Evolutionary conservation across 2,888 invertebrate species (phyloP).

Genomic region (Eristalis pertinax): DNA sequence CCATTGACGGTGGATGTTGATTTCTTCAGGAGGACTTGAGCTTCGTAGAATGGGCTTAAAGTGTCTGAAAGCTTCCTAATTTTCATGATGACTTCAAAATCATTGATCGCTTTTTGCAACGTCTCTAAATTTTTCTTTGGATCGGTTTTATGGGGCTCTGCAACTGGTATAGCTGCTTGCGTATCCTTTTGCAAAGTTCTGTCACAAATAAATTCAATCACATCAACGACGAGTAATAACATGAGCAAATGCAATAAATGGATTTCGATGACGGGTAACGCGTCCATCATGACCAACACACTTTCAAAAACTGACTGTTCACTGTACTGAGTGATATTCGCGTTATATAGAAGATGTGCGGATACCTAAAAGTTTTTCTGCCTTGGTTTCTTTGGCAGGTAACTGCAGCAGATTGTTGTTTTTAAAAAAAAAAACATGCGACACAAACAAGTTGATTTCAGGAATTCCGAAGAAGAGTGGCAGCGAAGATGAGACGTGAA

Average conservation of each 20-base stretch:
- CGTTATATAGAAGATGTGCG: not conserved
- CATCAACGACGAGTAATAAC: not conserved
- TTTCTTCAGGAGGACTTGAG: not conserved
- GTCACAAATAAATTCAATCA: slow-evolving; percentile 29
- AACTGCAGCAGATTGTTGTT: too few relatives aligned
- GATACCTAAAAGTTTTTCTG: too few relatives aligned
- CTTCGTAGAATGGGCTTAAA: not conserved
- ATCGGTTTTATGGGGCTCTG: not conserved
- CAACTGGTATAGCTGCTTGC: too few relatives aligned
- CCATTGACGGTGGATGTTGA: not conserved
- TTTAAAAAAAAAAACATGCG: too few relatives aligned
- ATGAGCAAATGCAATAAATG: slow-evolving; percentile 22
- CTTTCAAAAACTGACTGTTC: not conserved
- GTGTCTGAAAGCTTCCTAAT: not conserved
- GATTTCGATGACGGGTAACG: slow-evolving; percentile 4
- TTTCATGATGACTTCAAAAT: not conserved
- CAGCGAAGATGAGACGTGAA: too few relatives aligned
- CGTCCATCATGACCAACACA: not conserved
- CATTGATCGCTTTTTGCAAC: not conserved
- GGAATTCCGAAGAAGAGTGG: too few relatives aligned
- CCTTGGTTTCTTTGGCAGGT: too few relatives aligned
- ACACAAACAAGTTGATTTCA: too few relatives aligned
- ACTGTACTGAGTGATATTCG: not conserved
- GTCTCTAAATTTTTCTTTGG: not conserved
- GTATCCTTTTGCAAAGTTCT: not conserved